Evolutionary conservation across 2,113 vertebrate species (phyloP), one percentile per base, ranked within the genome.

Genomic region (Dermatemys mawii): DNA sequence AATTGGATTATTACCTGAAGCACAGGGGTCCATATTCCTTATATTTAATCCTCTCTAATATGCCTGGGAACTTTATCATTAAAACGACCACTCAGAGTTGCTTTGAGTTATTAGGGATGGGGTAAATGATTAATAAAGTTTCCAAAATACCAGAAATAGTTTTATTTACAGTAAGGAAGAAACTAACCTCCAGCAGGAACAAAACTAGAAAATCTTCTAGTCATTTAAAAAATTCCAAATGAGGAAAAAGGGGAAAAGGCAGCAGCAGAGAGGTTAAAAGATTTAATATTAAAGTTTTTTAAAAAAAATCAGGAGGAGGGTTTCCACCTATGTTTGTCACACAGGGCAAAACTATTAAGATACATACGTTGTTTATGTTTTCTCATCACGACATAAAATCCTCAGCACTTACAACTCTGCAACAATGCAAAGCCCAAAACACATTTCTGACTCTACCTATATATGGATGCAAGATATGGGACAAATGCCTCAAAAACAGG

Each of bases 101-200:
- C 17, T 88, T 53, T 16, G 29, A 48, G 55, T 73, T 85, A 2
- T 35, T 48, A 70, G n/a, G 41, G 75, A 89, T 41, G 44, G 53
- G n/a, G 57, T 84, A 57, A 89, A 24, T 5, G 35, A 87, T 48
- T 75, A 11, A 73, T 70, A 44, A 75, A 2, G 2, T 53, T 91
- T 89, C 5, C 8, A 91, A 57, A 11, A 48, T 84, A 76, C 11
- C 75, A 3, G 53, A 83, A 54, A 87, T 35, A 49, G 21, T 27
- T 41, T 89, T 76, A 81, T 78, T 81, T 44, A 38, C 89, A 89
- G 50, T 13, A 38, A 81, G 41, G 63, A 78, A 87, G 84, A 81
- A 50, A 84, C 50, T 27, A 83, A 70, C 81, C 78, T 54, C 4
- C 83, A 81, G 32, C 50, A n/a, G 13, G 49, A 82, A 38, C 2